Base-by-base conservation (phyloP, 2,797 vertebrate species). In the Adelosebastes latens region DNA sequence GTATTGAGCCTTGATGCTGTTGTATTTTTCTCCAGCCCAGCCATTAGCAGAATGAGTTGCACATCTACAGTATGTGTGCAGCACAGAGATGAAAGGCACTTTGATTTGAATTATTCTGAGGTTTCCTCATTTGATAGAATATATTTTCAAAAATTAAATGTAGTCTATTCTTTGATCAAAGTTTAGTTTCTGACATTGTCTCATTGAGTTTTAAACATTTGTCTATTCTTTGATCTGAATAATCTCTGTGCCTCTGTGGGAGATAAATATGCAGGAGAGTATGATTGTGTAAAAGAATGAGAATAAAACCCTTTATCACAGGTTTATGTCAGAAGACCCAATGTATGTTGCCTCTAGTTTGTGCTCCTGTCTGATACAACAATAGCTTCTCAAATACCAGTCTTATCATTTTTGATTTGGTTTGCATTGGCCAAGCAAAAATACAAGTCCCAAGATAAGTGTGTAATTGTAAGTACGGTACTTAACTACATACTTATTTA, bases 51-150 rank as follows among this genome's bases (percentile, higher is more conserved):
- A 87, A 74, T 56, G 66, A 77, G 74, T 65, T 80, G 56, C 80
- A 75, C 75, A 53, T 87, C 85, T 53, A 52, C 46, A 20, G 18
- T n/a, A 52, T 75, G 31, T 55, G n/a, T 71, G 64, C 75, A 66
- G 80, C 53, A 46, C 8, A 56, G 65, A 88, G 90, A 92, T 93
- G 72, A 91, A 93, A 88, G 80, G 10, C 58, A 68, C 90, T 94
- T 92, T 93, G 90, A 93, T 92, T 83, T 86, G 74, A 83, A 88
- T 90, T 90, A 92, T 91, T 93, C 84, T 86, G 83, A 91, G 88
- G 80, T 85, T 88, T 75, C 74, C 82, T 83, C 76, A 49, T 89
- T 84, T 83, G 77, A 91, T 73, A 89, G 85, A 89, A 87, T 85
- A 75, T 84, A 72, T 91, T 90, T 89, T 76, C 34, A 77, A 80